phyloP scores from a whole-genome alignment of 2,113 vertebrate genomes.

The Prunella fulvescens region DNA sequence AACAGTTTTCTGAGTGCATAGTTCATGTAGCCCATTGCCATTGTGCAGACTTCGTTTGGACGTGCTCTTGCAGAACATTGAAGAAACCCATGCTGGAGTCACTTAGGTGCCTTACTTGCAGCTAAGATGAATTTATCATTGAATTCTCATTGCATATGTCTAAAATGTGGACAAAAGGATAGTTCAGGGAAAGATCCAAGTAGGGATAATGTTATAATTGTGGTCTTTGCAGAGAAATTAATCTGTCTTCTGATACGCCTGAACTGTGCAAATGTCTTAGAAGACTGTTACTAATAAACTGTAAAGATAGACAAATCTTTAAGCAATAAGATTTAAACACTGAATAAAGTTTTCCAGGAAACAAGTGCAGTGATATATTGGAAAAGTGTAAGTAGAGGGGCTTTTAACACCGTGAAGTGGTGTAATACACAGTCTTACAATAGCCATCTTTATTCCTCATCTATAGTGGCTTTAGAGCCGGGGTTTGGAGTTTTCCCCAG shows the following conservation, averaged over 20 bases:
- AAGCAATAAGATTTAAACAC: background rate
- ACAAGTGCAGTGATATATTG: background rate
- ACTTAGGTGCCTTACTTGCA: slow-evolving; percentile 19
- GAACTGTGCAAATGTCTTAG: background rate
- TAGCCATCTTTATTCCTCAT: background rate
- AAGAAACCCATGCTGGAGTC: background rate
- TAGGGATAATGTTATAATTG: background rate
- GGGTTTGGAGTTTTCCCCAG: no score
- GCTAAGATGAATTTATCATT: background rate
- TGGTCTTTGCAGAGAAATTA: background rate
- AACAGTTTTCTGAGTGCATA: background rate
- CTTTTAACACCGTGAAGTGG: background rate
- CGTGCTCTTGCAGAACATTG: background rate
- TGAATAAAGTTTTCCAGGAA: background rate
- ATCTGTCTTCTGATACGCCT: background rate
- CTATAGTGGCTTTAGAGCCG: no score
- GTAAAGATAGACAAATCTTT: background rate
- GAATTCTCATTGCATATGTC: background rate
- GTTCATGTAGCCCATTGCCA: background rate
- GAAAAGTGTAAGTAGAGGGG: background rate
- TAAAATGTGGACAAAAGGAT: background rate
- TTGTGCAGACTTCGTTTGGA: background rate
- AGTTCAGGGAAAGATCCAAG: background rate
- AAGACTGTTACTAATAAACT: background rate
- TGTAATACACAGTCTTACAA: background rate